A percentile compares a stretch with the other conserved stretches of the same genome.
These are phyloP conservation scores for Numida meleagris DNA, from an alignment of 2,113 vertebrate species.

Conservation along the genomic window DNA sequence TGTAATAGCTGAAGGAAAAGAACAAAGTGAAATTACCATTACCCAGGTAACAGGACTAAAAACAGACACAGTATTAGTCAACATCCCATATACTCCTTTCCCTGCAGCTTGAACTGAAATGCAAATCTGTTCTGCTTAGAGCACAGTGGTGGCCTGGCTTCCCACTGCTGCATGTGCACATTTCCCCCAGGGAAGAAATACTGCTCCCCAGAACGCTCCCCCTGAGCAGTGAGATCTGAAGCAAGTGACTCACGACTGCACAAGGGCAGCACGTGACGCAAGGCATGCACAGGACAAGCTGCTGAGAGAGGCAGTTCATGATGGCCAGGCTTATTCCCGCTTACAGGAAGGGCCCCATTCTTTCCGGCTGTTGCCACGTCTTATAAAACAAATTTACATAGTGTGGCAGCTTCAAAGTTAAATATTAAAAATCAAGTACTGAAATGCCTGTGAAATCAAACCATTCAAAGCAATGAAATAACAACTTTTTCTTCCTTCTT, in stretches of 20 bases:
- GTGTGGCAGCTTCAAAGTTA: neutral
- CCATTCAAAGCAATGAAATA: neutral
- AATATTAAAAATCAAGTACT: neutral
- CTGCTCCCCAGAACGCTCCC: neutral
- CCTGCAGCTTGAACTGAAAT: conserved; percentile 29
- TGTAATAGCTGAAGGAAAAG: neutral
- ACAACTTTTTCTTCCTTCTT: neutral
- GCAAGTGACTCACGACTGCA: conserved; percentile 60
- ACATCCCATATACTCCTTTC: neutral
- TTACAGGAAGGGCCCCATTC: neutral
- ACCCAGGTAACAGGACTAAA: conserved; percentile 60
- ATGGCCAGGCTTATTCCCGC: neutral
- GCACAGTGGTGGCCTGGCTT: conserved; percentile 25
- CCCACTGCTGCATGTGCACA: conserved; percentile 27
- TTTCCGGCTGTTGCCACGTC: neutral
- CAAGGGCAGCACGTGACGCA: conserved; percentile 50
- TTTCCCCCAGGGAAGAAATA: neutral
- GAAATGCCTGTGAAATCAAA: neutral
- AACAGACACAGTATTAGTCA: conserved; percentile 31
- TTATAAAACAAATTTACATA: neutral
- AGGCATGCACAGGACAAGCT: neutral
- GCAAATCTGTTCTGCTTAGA: conserved; percentile 51
- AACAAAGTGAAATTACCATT: conserved; percentile 35
- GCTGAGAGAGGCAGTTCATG: conserved; percentile 40
- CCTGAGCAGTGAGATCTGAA: conserved; percentile 34